Evolutionary conservation across 2,113 vertebrate genomes (phyloP).

Genomic region (Notechis scutatus): DNA sequence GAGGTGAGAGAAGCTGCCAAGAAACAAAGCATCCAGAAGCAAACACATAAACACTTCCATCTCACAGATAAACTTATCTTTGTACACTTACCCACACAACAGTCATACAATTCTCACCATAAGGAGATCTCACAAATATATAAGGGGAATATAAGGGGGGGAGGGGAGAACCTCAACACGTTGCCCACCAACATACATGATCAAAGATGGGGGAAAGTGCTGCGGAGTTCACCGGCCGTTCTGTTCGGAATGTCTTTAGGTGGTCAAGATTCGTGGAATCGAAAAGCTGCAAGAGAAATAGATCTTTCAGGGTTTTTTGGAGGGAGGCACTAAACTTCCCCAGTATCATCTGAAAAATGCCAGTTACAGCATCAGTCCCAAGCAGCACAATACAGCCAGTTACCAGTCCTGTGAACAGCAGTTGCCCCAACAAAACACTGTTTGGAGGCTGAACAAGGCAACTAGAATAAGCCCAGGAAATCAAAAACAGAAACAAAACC

Average conservation of each 20-base stretch:
- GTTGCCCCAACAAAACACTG: neutral
- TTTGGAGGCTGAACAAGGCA: neutral
- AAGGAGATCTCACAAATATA: neutral
- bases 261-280: constrained; percentile 85
- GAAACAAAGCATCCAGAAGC: neutral
- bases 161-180: neutral
- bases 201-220: constrained; percentile 95
- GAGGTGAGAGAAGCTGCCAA: neutral
- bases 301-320: neutral
- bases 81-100: neutral
- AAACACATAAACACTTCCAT: neutral
- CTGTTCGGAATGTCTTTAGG: constrained; percentile 92
- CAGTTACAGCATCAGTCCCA: neutral
- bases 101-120: neutral
- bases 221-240: constrained; percentile 93
- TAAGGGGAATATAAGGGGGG: too few relatives aligned
- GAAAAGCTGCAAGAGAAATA: constrained; percentile 76
- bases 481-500: neutral
- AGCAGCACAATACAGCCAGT: neutral
- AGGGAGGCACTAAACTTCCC: neutral
- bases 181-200: constrained; percentile 75
- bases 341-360: neutral
- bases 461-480: neutral
- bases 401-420: too few relatives aligned
- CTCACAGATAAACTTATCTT: neutral